Base-by-base conservation (phyloP, 2,797 vertebrate species). In the Yasuhikotakia modesta region DNA sequence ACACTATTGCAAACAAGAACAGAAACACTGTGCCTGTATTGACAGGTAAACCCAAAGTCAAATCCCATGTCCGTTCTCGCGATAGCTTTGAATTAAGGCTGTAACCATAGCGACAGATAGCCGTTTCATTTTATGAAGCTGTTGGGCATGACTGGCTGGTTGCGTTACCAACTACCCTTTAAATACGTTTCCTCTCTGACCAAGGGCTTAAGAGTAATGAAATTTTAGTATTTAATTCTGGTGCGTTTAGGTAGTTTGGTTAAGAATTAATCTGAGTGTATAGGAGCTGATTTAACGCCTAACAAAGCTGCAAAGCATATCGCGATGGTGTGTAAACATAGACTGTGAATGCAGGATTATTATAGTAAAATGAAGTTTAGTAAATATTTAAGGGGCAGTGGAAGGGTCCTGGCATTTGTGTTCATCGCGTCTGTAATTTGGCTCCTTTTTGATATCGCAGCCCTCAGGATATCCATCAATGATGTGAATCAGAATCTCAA, bases 381-480 rank as follows among this genome's bases (percentile, higher is more conserved):
- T 84, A 94, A 93, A 86, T 94, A 96, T 88, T 92, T 96, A 73
- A 91, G 95, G 86, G 96, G 95, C 66, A 96, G 96, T 82, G 95
- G 95, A 81, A 88, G 95, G 85, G 93, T 95, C 2, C 90, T 99
- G 14, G 95, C 93, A 0, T 94, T 97, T 50, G 94, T 99, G 66
- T 96, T 97, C 81, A 86, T 89, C 4, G 96, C 96, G 69, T 99
- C 97, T 45, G 90, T 99, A 83, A 80, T 94, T 32, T 99, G 97
- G 97, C 87, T 99, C 72, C 91, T 98, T 63, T 95, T 99, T 85
- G 96, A 98, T 90, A 97, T 98, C 93, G 96, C 94, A 83, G 96
- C 95, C 5, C 94, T 99, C 3, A 92, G 93, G 70, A 45, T 98
- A 4, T 97, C 96, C 6, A 90, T 96, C 66, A 93, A 87, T 81